Conservation (phyloP, 2,797 vertebrate genomes). For the Enteromius thamalakanensis region DNA sequence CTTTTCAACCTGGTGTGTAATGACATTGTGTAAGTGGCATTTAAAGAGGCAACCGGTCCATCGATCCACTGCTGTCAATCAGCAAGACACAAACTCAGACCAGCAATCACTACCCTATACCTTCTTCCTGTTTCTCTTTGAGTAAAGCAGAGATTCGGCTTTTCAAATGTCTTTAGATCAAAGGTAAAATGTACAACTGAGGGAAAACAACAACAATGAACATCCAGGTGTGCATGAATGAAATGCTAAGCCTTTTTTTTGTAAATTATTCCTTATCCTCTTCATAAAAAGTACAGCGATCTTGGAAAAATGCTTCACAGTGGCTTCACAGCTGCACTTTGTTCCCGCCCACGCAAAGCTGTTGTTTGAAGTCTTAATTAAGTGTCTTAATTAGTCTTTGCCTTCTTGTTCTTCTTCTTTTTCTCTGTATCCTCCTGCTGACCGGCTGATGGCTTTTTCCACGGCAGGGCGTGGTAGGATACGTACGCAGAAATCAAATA, state of each 20-base stretch:
- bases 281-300: neutral
- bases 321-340: conserved; percentile 11
- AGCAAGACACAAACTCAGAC: neutral
- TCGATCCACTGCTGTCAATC: conserved; percentile 10
- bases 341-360: conserved; percentile 21
- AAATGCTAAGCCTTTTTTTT: neutral
- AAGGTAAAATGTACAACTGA: conserved; percentile 7
- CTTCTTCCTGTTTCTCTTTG: neutral
- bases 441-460: conserved; percentile 58
- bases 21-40: conserved; percentile 13
- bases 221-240: neutral
- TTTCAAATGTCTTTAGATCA: conserved; percentile 21
- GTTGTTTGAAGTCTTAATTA: conserved; percentile 37
- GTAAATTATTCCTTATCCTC: conserved; percentile 4
- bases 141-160: conserved; percentile 28
- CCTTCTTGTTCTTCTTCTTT: conserved; percentile 65
- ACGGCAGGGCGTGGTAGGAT: conserved; percentile 80
- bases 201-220: neutral
- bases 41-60: conserved; percentile 23
- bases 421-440: conserved; percentile 42
- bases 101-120: neutral
- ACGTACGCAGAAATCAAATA: conserved; percentile 76
- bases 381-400: conserved; percentile 60
- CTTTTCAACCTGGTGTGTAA: neutral
- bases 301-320: neutral